Evolutionary conservation across 2,113 vertebrate species (phyloP), one percentile per base, ranked within the genome.

Genomic region (Poeciliopsis prolifica): DNA sequence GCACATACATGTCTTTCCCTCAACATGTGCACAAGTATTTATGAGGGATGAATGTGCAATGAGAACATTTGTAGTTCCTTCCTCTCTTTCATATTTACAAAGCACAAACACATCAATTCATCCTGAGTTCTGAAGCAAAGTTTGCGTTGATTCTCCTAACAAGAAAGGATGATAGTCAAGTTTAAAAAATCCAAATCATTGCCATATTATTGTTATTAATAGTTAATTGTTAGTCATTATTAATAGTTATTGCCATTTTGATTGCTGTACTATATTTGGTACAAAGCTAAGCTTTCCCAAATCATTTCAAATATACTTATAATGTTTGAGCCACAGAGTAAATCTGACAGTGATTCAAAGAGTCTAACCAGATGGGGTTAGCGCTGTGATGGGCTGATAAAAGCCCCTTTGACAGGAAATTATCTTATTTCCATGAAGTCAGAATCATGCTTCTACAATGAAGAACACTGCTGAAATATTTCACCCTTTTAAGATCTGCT

Each of bases 361-460:
- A 84, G 48, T 58, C 24, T 7, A 12, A 42, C 73, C 67, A 48
- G 24, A 35, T 24, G 48, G 33, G 65, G 42, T 35, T 54, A 19
- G 61, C 1, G 17, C 72, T 77, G 62, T 76, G 78, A 83, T 80
- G 70, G 68, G 62, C 62, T 85, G 80, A 89, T 90, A 88, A 88
- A 79, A 81, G 66, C 61, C 70, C 58, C 80, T 65, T 60, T 80
- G 77, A 79, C 77, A 85, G 68, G 71, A 87, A 92, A 91, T 89
- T 30, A 86, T 88, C 71, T 75, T 78, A 84, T 83, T 80, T 71
- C 85, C 66, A 35, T 74, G 60, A 61, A 83, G 73, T 62, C 31
- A 0, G 73, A 70, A 72, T 80, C 70, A 35, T 60, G 26, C 54
- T 44, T 44, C 51, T 54, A 77, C 35, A 61, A 68, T 64, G 65